Evolutionary conservation across 2,113 vertebrate genomes (phyloP), one percentile per base, ranked within the genome.

Genomic region (Baryphthengus martii): DNA sequence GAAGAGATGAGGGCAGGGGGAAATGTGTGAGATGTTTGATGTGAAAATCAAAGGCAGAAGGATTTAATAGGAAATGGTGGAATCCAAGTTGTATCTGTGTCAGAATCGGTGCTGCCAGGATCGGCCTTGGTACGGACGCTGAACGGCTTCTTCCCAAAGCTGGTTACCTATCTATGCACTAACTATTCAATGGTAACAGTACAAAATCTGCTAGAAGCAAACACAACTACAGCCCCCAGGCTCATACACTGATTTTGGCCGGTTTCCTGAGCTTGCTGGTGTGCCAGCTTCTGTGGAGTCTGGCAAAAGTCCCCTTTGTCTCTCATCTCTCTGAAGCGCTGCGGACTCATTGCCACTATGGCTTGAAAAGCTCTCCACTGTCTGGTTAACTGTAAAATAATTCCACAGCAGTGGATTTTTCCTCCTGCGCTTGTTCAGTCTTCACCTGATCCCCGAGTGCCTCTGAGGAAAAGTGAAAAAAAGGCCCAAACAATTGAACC

Each of bases 141-240:
- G 33, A 44, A 28, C 1, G 8, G 12, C 33, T 20, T 18, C 53
- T 25, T 35, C 15, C 2, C 3, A 3, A 31, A 21, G n/a, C 3
- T 7, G 25, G 16, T 31, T 17, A 11, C 59, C 1, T 13, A 20
- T 6, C 35, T 18, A 2, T 7, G 14, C 20, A 1, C 31, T 26
- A 45, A 17, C 21, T 21, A 3, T 24, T 42, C 3, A 4, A 17
- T 35, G 35, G 26, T 68, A 25, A 33, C 13, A 11, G 8, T n/a
- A 20, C 9, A 42, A 61, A 68, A 50, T n/a, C 63, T 44, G 8
- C 7, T 7, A 20, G 42, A 28, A 87, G 26, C 26, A 17, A 28
- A 17, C 11, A 15, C 47, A 49, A 1, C 21, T 17, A 2, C 49
- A 29, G n/a, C 3, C 3, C 39, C 25, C 24, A 28, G 50, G 13